Conservation (phyloP, 2,797 vertebrate genomes). For the Chanos chanos region DNA sequence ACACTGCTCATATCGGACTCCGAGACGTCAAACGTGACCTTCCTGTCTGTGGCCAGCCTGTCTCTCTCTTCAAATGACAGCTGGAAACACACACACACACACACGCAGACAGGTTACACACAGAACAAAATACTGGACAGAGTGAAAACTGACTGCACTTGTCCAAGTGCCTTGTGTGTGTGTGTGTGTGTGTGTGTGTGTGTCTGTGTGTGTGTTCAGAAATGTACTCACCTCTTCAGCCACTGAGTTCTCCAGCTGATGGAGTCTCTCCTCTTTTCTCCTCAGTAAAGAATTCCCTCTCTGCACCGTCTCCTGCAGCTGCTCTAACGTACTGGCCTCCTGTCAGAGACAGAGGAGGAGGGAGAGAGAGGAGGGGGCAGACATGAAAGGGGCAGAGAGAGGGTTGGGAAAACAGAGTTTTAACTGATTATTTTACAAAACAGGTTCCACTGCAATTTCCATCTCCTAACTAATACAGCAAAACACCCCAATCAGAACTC, state of each 20-base stretch:
- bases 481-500: no score
- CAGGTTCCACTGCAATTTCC: no score
- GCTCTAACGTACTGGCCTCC: slow-evolving; percentile 49
- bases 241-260: slow-evolving; percentile 69
- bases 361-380: slow-evolving; percentile 2
- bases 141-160: no score
- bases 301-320: slow-evolving; percentile 62
- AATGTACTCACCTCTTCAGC: slow-evolving; percentile 66
- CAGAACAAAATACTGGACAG: background rate
- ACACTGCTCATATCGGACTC: slow-evolving; percentile 56
- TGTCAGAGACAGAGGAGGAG: background rate
- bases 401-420: no score
- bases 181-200: background rate
- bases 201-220: slow-evolving; percentile 1
- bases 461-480: no score
- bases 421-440: no score
- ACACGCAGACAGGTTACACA: background rate
- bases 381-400: no score
- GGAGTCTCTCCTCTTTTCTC: slow-evolving; percentile 72
- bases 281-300: slow-evolving; percentile 67
- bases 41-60: slow-evolving; percentile 50
- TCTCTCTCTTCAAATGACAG: slow-evolving; percentile 5
- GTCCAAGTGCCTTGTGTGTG: background rate
- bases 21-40: slow-evolving; percentile 75
- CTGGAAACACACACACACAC: background rate